These are phyloP conservation scores for Alces alces DNA, from an alignment of 2,113 vertebrate genomes.

Conservation along the genomic window DNA sequence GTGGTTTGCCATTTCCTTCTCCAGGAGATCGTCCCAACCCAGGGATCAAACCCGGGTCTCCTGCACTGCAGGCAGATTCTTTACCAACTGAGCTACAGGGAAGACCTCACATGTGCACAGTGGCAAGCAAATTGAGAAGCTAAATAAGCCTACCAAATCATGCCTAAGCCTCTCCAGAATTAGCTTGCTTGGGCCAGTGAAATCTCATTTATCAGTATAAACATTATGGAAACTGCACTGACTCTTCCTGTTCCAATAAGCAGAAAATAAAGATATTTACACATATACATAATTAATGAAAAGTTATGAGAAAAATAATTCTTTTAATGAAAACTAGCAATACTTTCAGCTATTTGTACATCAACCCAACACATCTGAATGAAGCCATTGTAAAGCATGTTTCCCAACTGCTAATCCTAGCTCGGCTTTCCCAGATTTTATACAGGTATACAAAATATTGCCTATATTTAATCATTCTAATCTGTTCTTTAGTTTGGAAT, in stretches of 20 bases:
- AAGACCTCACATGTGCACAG: neutral
- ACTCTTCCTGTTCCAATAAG: neutral
- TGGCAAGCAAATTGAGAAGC: neutral
- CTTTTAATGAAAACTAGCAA: neutral
- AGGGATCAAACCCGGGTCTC: neutral
- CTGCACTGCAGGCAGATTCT: neutral
- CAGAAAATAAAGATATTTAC: neutral
- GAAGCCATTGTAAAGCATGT: neutral
- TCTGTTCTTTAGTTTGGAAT: neutral
- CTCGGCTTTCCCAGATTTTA: neutral
- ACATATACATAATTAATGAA: neutral
- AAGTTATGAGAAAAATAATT: conserved; percentile 17
- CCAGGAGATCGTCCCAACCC: neutral
- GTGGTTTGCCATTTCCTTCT: neutral
- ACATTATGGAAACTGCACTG: neutral
- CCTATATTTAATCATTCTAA: neutral
- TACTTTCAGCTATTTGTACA: neutral
- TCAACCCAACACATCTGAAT: neutral
- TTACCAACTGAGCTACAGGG: neutral
- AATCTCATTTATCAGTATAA: neutral
- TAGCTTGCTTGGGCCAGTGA: neutral
- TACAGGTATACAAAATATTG: neutral
- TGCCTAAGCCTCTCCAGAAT: neutral
- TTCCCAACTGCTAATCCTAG: neutral
- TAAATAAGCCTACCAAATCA: neutral